Evolutionary conservation across 2,888 invertebrate species (phyloP).

Genomic region (Microplitis deprimator): DNA sequence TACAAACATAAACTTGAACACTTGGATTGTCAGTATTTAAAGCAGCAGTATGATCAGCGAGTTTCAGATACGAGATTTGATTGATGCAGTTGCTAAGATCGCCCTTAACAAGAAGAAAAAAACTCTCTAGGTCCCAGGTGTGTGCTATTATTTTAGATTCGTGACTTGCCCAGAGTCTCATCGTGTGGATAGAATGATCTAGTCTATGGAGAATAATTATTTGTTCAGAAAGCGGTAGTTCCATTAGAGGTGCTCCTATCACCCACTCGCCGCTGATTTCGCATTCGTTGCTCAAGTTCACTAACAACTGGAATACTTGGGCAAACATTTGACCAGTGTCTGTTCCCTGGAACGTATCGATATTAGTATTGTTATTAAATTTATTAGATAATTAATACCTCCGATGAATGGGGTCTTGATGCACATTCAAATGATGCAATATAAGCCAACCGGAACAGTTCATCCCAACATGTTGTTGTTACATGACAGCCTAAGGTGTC

Average conservation of each 20-base stretch:
- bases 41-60: conserved; percentile 76
- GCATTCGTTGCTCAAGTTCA: conserved; percentile 82
- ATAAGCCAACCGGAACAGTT: conserved; percentile 74
- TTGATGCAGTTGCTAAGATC: conserved; percentile 67
- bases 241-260: conserved; percentile 81
- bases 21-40: conserved; percentile 76
- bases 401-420: conserved; percentile 57
- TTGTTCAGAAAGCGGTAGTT: conserved; percentile 86
- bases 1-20: conserved; percentile 85
- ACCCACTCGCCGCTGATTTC: conserved; percentile 82
- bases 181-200: conserved; percentile 86
- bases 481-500: conserved; percentile 86
- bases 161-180: conserved; percentile 83
- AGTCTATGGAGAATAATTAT: conserved; percentile 84
- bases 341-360: conserved; percentile 71
- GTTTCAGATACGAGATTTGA: conserved; percentile 67
- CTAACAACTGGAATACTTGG: conserved; percentile 79
- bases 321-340: conserved; percentile 77
- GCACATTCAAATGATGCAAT: conserved; percentile 71
- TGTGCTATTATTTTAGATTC: conserved; percentile 82
- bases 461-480: conserved; percentile 87
- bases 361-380: not conserved
- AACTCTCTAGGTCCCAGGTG: conserved; percentile 82
- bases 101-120: conserved; percentile 74
- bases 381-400: conserved; percentile 51